Base-by-base conservation (phyloP, 2,797 vertebrate species). In the Rousettus madagascariensis region DNA sequence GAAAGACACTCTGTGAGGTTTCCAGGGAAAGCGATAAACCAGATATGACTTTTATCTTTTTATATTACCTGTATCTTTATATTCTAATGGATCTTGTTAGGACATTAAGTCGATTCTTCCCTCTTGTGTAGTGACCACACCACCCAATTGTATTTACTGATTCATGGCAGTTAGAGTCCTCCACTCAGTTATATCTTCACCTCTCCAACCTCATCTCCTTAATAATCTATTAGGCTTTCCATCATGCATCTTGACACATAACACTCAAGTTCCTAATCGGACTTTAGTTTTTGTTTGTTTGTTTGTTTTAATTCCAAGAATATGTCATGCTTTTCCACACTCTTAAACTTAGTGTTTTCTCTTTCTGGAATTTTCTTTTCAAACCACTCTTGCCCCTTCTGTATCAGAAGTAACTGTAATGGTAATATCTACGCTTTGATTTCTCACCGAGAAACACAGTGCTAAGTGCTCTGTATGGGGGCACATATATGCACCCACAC, bases 341-440 rank as follows among this genome's bases (percentile, higher is more conserved):
- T 87, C 22, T 16, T 93, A 46, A 75, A 75, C 22, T 61, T 80
- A 38, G n/a, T 71, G 22, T 86, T 61, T 65, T 61, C 66, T 88
- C 33, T 33, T 0, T 49, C 55, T 55, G 59, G 28, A 36, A 41
- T 49, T 3, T 72, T 87, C 17, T 72, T n/a, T 1, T 93, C 13
- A 78, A 83, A 74, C 1, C 36, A 43, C 10, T 41, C 78, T 80
- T 87, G 26, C 7, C 3, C 22, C 5, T 77, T 92, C 36, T 63
- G 24, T 86, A 11, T 83, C 20, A 92, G 33, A 79, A 86, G 24
- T 55, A 38, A 78, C 4, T 68, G 2, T 88, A 86, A 61, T 69
- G 68, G 10, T n/a, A 43, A 75, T 8, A 46, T 41, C n/a, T 86
- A 26, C 1, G 38, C 8, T 30, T 63, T 80, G 53, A 57, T 80